Base-by-base conservation (phyloP, 1,140 invertebrate genomes). In the Drosophila kurseongensis region DNA sequence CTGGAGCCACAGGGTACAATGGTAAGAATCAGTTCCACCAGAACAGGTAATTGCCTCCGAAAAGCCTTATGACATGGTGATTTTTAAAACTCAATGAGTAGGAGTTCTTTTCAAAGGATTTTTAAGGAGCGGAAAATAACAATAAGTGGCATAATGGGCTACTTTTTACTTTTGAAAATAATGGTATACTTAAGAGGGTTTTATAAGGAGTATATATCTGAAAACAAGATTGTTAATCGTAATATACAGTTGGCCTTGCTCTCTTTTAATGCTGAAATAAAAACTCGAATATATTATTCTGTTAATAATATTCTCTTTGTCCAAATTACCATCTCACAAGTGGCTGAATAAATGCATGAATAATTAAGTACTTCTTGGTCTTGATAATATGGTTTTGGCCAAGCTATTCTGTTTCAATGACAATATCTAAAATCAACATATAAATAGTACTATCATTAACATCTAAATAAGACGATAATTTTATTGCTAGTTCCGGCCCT, bases 1-100 rank as follows among this genome's bases (percentile, higher is more conserved):
- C 63, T 40, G 47, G 40, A 79, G 50, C 45, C 63, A 47, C 41
- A 47, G 16, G 14, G 35, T 58, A 85, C 81, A 74, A 69, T 86
- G 81, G 82, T 58, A 38, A 27, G 47, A 61, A 67, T 62, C 59
- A 62, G 45, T 63, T 65, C 60, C 60, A 38, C 61, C 36, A 18
- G 36, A 29, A 42, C 47, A 66, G 60, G 29, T 48, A 66, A 66
- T 41, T 50, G 60, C 51, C 65, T 42, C 38, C 45, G 48, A 67
- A 66, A 52, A 66, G 60, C 59, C 36, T 66, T 63, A 51, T 51
- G 44, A 35, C 45, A 69, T 12, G 67, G 23, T 12, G 18, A 45
- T 63, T 18, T 51, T 14, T 47, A 13, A 68, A 23, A 50, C n/a
- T 32, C 32, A 61, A 65, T 47, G 62, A 47, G 32, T 61, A 35